Conservation (phyloP, 2,797 vertebrate species). For the Halcyon smyrnensis region DNA sequence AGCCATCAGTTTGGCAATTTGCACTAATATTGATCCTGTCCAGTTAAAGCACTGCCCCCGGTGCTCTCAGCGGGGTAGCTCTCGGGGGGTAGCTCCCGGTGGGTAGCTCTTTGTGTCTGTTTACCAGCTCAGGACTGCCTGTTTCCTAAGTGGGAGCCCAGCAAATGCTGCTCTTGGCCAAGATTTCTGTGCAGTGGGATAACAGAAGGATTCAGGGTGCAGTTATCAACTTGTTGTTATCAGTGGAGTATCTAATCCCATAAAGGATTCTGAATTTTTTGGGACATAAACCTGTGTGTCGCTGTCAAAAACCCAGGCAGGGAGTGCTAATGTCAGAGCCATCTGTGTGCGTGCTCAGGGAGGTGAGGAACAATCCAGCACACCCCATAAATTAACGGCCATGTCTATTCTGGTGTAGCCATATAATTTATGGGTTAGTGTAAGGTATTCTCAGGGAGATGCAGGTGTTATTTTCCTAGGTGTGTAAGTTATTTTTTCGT, state of each 20-base stretch:
- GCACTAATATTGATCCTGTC: background rate
- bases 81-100: background rate
- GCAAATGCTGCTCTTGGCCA: background rate
- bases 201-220: background rate
- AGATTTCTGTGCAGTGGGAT: background rate
- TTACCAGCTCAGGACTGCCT: background rate
- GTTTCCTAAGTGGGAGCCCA: background rate
- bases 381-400: rapidly evolving
- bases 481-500: background rate
- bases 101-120: background rate
- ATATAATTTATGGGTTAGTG: background rate
- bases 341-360: rapidly evolving
- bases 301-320: background rate
- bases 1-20: background rate
- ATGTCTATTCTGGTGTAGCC: rapidly evolving
- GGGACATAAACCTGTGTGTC: background rate
- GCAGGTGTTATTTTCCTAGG: background rate
- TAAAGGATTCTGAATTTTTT: background rate
- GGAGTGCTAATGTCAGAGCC: background rate
- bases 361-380: background rate
- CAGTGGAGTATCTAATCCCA: background rate
- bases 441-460: background rate
- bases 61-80: background rate
- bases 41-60: background rate
- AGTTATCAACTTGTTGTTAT: background rate